Evolutionary conservation across 1,140 invertebrate genomes (phyloP), one percentile per base, ranked within the genome.

Genomic region (Diabrotica virgifera): DNA sequence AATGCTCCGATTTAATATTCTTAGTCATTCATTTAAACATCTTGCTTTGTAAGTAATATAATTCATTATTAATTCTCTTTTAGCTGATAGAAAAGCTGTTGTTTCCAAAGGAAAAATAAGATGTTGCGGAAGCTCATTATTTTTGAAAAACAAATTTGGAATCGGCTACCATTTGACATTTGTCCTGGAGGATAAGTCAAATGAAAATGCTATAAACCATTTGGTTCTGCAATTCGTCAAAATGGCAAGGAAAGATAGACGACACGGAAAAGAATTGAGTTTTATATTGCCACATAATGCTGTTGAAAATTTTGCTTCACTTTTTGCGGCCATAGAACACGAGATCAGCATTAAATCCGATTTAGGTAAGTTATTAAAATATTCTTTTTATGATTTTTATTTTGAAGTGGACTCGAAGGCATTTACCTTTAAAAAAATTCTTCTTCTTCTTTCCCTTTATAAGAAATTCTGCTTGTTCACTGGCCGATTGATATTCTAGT

Each of bases 141-240:
- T 94, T 77, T 80, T 95, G 7, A 94, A 94, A 74, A 94, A 93
- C 72, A 91, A 91, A 80, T 95, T 94, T 74, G 92, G 93, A 36
- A 89, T 93, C 69, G 94, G 94, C 35, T 96, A 95, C 79, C 92
- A 95, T 78, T 82, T 97, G 9, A 80, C 78, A 6, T 53, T 76
- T 12, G 76, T 76, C 6, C 59, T 75, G 5, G 76, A 76, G 64
- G 72, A 72, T 64, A 70, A 65, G 12, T 68, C 72, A n/a, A 71
- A 74, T 38, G 77, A 79, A 62, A 74, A 79, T 61, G 76, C 74
- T 8, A 78, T 78, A 11, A 65, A 72, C 1, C 80, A 85, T 36
- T 69, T 90, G 60, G 87, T 91, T 8, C 83, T 83, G 0, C 83
- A 82, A 2, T 85, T 89, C 69, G 87, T 91, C 1, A 78, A 84